phyloP scores from a whole-genome alignment of 2,113 vertebrate genomes.

The Pelvicachromis taeniatus region DNA sequence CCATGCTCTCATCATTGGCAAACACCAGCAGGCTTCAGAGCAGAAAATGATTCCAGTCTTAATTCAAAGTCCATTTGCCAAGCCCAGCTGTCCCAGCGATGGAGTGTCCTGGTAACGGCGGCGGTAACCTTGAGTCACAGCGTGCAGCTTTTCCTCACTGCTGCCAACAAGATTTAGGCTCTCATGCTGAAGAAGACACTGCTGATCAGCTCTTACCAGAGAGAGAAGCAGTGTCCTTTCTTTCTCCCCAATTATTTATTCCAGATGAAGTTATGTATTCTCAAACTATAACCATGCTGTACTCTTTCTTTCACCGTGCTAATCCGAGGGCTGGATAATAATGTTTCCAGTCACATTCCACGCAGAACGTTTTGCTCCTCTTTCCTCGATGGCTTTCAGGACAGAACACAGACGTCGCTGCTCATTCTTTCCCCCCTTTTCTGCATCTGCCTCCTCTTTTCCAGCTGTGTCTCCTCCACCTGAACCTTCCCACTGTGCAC shows the following conservation, averaged over 20 bases:
- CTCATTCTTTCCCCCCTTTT: background rate
- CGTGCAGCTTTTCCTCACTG: background rate
- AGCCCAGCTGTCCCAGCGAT: background rate
- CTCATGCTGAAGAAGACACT: background rate
- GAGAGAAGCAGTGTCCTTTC: background rate
- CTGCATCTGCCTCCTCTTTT: background rate
- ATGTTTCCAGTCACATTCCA: background rate
- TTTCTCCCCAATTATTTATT: background rate
- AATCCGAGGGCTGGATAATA: background rate
- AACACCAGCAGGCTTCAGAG: background rate
- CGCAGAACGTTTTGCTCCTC: background rate
- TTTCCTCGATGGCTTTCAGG: background rate
- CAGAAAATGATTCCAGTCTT: background rate
- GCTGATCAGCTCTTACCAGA: background rate
- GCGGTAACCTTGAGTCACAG: constrained; percentile 11
- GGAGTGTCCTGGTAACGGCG: background rate
- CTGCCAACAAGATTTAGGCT: constrained; percentile 10
- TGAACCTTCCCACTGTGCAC: background rate
- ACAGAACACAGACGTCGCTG: background rate
- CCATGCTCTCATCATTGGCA: background rate
- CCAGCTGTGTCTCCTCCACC: background rate
- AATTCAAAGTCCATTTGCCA: background rate
- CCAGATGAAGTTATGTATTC: background rate
- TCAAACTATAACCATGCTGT: background rate
- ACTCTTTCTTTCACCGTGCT: background rate